phyloP scores from a whole-genome alignment of 1,140 invertebrate species.

The Zaprionus ornatus region DNA sequence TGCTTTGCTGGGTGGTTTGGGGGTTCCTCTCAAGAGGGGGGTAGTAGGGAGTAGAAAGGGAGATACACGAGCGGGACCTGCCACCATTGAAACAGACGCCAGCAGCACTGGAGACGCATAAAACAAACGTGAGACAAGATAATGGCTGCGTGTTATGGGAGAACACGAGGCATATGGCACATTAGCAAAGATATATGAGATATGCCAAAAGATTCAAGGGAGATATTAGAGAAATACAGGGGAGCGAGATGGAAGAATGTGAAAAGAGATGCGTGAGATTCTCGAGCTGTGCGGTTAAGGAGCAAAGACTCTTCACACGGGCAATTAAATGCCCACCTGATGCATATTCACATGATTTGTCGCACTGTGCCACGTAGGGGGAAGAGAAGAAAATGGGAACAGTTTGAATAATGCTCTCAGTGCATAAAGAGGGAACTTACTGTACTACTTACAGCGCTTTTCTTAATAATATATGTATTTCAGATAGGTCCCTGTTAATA shows the following conservation, averaged over 20 bases:
- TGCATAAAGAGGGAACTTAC: background rate
- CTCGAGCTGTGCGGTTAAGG: background rate
- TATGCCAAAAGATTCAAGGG: background rate
- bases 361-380: background rate
- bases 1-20: background rate
- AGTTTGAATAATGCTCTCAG: background rate
- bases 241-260: background rate
- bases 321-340: slow-evolving; percentile 43
- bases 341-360: slow-evolving; percentile 35
- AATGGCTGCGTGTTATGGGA: slow-evolving; percentile 65
- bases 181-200: slow-evolving; percentile 34
- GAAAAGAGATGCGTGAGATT: background rate
- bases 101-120: slow-evolving; percentile 49
- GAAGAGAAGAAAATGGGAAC: background rate
- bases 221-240: background rate
- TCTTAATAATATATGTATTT: background rate
- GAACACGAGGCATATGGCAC: slow-evolving; percentile 60
- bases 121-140: slow-evolving; percentile 65
- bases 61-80: background rate
- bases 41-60: background rate
- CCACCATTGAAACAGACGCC: slow-evolving; percentile 27
- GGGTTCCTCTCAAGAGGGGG: background rate
- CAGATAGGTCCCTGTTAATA: background rate
- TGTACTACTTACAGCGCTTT: background rate
- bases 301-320: background rate